Conservation (phyloP, 2,888 invertebrate genomes). For the Nemoura dubitans region DNA sequence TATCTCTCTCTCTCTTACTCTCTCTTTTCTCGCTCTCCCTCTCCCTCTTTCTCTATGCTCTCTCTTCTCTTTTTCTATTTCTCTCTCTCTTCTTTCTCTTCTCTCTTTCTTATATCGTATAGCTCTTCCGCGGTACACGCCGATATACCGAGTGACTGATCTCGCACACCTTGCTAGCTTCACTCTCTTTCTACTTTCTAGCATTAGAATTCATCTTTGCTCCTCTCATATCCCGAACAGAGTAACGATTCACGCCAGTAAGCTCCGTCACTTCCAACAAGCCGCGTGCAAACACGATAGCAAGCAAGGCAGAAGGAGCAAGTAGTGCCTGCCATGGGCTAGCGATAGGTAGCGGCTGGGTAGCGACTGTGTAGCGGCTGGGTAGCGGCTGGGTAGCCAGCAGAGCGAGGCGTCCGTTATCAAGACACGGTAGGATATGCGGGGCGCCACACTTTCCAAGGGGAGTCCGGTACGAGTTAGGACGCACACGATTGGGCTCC, state of each 20-base stretch:
- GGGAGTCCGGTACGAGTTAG: neutral
- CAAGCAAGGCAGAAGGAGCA: too few species aligned
- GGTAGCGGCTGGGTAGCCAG: neutral
- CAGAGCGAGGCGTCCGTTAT: too few species aligned
- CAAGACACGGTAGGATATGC: too few species aligned
- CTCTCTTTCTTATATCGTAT: neutral
- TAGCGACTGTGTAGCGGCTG: too few species aligned
- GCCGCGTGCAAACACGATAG: too few species aligned
- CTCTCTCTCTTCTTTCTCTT: neutral
- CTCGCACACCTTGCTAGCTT: neutral
- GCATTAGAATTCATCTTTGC: neutral
- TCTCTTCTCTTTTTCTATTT: neutral
- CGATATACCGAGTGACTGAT: neutral
- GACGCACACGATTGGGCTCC: constrained; percentile 20
- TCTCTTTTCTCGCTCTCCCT: neutral
- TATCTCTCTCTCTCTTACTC: too few species aligned
- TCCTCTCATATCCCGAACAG: neutral
- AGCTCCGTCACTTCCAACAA: too few species aligned
- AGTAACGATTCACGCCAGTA: too few species aligned
- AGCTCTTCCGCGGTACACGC: neutral
- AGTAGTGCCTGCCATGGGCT: too few species aligned
- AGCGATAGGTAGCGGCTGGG: too few species aligned
- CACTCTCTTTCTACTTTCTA: neutral
- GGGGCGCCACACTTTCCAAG: too few species aligned
- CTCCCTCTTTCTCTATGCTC: neutral